Conservation (phyloP, 2,113 vertebrate species). For the Apteryx mantelli region DNA sequence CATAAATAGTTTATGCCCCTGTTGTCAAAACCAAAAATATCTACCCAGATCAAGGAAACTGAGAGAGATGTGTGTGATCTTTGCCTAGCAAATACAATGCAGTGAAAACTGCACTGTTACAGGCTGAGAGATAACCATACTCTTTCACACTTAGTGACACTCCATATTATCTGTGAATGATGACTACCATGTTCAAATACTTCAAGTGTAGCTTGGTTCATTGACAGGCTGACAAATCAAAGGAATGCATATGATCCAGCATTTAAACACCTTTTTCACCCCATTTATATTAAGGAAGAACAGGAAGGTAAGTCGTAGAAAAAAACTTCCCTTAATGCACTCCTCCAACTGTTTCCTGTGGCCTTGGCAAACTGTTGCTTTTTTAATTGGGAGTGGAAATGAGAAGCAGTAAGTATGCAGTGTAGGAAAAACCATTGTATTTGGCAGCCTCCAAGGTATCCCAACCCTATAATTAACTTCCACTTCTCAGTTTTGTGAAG, state of each 20-base stretch:
- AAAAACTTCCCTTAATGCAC: not conserved
- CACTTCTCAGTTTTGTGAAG: constrained; percentile 1
- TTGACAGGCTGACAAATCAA: not conserved
- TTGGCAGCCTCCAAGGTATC: not conserved
- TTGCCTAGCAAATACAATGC: not conserved
- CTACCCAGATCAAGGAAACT: not conserved
- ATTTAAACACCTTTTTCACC: not conserved
- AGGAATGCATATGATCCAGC: not conserved
- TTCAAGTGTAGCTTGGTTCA: not conserved
- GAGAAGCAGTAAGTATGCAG: constrained; percentile 52
- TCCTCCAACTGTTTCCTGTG: constrained; percentile 4
- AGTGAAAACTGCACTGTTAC: not conserved
- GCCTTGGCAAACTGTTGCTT: constrained; percentile 13
- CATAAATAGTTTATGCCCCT: not conserved
- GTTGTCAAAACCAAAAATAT: not conserved
- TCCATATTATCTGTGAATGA: not conserved
- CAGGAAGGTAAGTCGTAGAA: not conserved
- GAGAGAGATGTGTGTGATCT: not conserved
- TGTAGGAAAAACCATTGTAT: not conserved
- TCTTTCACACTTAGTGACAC: not conserved
- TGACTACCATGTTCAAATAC: not conserved
- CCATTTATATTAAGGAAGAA: not conserved
- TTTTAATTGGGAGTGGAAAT: constrained; percentile 20
- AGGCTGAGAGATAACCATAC: not conserved
- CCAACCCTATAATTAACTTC: not conserved